Base-by-base conservation (phyloP, 2,888 invertebrate species). In the Unio delphinus region DNA sequence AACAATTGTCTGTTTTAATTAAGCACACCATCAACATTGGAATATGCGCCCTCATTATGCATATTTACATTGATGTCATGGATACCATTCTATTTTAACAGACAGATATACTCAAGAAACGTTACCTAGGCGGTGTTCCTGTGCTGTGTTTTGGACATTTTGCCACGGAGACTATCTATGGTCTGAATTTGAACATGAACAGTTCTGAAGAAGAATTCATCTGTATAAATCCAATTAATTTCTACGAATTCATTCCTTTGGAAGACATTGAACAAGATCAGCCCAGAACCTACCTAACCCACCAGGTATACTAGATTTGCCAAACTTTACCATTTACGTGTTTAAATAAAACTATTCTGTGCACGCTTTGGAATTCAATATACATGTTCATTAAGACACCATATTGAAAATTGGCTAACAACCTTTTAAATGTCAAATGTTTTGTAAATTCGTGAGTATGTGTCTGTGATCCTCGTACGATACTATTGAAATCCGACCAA, bases 241-340 rank as follows among this genome's bases (percentile, higher is more conserved):
- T 75, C 72, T 77, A 74, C 59, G 79, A 79, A 57, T 79, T 77
- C 64, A 77, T 79, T 59, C 77, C 69, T 20, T 62, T 73, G 20
- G 74, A 70, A 6, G 57, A 73, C 17, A 63, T 69, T 6, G 59
- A 74, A 2, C 62, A 73, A 34, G 68, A 69, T 17, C 61, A 73
- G 30, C 79, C 77, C 30, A 54, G 34, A 54, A 74, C 79, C 15
- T 30, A 67, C 8, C 68, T 77, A 5, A 68, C 72, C 6, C 67
- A 77, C 55, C 59, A 79, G 77, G 79, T 79, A 68, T 18, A 45
- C 56, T 30, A 23, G 0, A 17, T 6, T 61, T 63, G 23, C 7
- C 8, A 8, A 45, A 67, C 23, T n/a, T 60, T 60, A 61, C 6
- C 18, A 20, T 20, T 20, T 23, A 59, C 6, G 34, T 34, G 6